These are phyloP conservation scores for Sepiola atlantica DNA, from an alignment of 2,888 invertebrate species.

Conservation along the genomic window DNA sequence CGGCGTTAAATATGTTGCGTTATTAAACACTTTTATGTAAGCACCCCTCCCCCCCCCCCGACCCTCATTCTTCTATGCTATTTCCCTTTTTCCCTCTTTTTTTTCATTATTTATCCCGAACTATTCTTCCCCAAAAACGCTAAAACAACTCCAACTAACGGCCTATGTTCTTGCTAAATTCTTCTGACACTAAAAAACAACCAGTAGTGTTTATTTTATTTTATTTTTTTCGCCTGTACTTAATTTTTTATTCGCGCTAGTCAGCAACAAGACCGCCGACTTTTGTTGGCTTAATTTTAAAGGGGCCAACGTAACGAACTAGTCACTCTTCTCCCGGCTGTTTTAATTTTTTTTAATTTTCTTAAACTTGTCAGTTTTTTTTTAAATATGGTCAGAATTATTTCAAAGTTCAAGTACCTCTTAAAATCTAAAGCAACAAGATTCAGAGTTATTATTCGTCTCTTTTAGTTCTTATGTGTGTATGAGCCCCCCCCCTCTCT, in stretches of 20 bases:
- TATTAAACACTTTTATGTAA: background rate
- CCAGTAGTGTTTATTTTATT: background rate
- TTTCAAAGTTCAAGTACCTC: background rate
- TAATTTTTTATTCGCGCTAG: background rate
- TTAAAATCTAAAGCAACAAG: background rate
- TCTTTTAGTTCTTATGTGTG: too few species aligned
- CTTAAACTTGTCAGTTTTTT: background rate
- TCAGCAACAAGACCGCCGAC: slow-evolving; percentile 22
- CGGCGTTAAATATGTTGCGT: background rate
- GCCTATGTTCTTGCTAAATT: background rate
- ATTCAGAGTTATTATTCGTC: background rate
- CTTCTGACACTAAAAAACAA: slow-evolving; percentile 7
- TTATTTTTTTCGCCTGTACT: too few species aligned
- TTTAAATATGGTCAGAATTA: background rate
- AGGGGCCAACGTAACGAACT: slow-evolving; percentile 36
- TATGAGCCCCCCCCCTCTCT: too few species aligned
- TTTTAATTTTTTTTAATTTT: background rate
- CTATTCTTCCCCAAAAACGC: background rate
- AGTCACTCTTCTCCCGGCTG: background rate
- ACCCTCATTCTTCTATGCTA: too few species aligned
- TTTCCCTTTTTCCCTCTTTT: background rate
- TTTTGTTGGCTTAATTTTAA: background rate
- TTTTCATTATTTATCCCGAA: background rate
- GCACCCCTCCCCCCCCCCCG: background rate
- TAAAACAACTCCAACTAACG: background rate